phyloP scores from a whole-genome alignment of 2,797 vertebrate genomes.

The Oreochromis grahami region DNA sequence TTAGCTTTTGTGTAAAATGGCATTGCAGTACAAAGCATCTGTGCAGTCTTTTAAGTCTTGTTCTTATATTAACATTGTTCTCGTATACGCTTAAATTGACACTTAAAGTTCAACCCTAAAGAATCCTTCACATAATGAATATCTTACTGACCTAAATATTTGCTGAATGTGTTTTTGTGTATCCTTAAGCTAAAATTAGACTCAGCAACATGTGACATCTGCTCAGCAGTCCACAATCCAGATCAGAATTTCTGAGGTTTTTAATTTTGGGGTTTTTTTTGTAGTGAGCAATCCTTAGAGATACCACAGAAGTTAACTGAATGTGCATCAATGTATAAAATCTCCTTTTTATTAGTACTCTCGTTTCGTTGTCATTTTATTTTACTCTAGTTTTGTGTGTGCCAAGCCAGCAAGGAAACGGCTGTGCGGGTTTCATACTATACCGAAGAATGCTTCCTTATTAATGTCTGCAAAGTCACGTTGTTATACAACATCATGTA shows the following conservation, averaged over 20 bases:
- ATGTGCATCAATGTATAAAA: background rate
- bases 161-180: background rate
- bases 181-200: background rate
- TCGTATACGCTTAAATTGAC: background rate
- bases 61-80: background rate
- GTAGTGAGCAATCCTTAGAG: background rate
- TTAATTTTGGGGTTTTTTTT: background rate
- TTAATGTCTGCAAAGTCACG: background rate
- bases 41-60: background rate
- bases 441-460: background rate
- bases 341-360: too few species aligned
- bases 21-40: background rate
- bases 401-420: background rate
- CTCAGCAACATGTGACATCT: background rate
- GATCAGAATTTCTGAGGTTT: fast-evolving
- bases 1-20: background rate
- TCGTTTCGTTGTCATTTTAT: too few species aligned
- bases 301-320: background rate
- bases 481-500: background rate
- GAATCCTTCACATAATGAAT: background rate
- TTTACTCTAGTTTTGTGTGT: background rate
- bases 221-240: background rate
- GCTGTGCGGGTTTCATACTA: background rate
- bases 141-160: background rate
- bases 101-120: background rate